Conservation (phyloP, 1,140 invertebrate species). For the Leptestheria dahalacensis region DNA sequence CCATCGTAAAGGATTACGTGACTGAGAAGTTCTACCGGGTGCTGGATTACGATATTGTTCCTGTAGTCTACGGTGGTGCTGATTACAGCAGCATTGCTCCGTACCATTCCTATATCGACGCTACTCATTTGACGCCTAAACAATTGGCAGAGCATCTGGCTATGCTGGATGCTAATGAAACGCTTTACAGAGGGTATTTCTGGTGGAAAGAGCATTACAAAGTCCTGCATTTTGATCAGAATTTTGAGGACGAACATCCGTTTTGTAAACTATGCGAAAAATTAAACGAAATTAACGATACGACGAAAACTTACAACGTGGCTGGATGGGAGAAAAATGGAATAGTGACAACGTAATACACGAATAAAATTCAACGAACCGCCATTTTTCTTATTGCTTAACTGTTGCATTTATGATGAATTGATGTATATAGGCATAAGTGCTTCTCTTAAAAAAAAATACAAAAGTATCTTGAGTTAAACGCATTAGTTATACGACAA, state of each 20-base stretch:
- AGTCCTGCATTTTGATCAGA: background rate
- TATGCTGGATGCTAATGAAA: conserved; percentile 10
- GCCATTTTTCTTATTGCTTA: too few relatives aligned
- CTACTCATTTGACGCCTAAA: conserved; percentile 2
- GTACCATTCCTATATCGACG: conserved; percentile 14
- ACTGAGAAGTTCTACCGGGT: conserved; percentile 24
- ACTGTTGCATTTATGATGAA: too few relatives aligned
- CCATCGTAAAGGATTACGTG: conserved; percentile 24
- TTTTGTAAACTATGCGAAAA: background rate
- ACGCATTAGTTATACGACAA: too few relatives aligned
- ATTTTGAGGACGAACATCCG: background rate
- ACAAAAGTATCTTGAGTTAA: too few relatives aligned
- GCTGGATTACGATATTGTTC: conserved; percentile 7
- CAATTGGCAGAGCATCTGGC: conserved; percentile 9
- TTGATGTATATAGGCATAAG: too few relatives aligned
- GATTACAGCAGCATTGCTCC: conserved; percentile 14
- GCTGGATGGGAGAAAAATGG: background rate
- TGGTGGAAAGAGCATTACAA: conserved; percentile 17
- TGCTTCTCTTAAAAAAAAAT: too few relatives aligned
- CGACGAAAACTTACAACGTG: background rate
- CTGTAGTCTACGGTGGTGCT: conserved; percentile 15
- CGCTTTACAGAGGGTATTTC: conserved; percentile 10
- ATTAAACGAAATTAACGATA: background rate
- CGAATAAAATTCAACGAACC: too few relatives aligned
- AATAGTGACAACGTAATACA: too few relatives aligned